Conservation (phyloP, 2,888 invertebrate species). For the Punctoribates punctum region DNA sequence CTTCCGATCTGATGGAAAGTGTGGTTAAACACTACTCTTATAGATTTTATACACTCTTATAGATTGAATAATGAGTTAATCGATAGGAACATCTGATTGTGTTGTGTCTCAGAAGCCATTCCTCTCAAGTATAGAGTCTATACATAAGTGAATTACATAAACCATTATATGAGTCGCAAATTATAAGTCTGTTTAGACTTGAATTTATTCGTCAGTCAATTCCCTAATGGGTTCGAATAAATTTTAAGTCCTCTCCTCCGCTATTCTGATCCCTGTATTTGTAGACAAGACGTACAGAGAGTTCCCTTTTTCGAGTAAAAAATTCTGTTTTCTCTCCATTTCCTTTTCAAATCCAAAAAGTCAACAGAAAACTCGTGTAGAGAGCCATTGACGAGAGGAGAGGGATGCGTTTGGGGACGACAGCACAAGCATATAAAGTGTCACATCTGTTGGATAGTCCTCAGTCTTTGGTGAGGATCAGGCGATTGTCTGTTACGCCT, state of each 20-base stretch:
- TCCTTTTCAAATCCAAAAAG: conserved; percentile 34
- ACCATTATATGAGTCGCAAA: too few species aligned
- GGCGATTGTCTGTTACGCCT: conserved; percentile 33
- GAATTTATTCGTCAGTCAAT: too few species aligned
- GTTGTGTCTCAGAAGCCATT: too few species aligned
- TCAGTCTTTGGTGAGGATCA: not conserved
- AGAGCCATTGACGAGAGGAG: not conserved
- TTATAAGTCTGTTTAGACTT: too few species aligned
- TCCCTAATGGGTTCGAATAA: not conserved
- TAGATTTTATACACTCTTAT: too few species aligned
- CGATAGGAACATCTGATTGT: too few species aligned
- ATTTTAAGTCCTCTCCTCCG: not conserved
- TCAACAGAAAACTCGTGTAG: conserved; percentile 13
- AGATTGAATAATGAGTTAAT: too few species aligned
- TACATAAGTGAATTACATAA: too few species aligned
- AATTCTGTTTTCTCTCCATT: conserved; percentile 13
- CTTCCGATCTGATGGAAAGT: too few species aligned
- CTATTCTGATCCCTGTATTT: too few species aligned
- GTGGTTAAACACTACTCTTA: too few species aligned
- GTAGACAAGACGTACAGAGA: not conserved
- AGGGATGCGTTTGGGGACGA: not conserved
- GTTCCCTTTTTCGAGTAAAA: not conserved
- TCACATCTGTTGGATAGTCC: conserved; percentile 35
- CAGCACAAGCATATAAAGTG: conserved; percentile 22
- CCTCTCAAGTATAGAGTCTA: too few species aligned